These are phyloP conservation scores for Passer domesticus DNA, from an alignment of 2,113 vertebrate genomes.

Conservation along the genomic window DNA sequence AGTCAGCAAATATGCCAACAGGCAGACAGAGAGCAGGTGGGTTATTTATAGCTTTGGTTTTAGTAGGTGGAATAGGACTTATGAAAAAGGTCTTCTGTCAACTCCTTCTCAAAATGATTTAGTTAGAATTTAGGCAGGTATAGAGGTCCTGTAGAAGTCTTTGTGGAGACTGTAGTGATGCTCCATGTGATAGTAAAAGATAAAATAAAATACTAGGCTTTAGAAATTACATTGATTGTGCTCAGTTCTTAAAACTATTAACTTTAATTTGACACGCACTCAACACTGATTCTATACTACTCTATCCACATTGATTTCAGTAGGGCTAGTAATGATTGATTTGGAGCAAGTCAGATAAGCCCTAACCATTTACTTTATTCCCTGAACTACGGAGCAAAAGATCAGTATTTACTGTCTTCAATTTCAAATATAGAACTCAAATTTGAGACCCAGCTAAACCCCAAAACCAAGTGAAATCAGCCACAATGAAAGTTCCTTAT, in stretches of 20 bases:
- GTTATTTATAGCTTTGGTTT: slow-evolving; percentile 9
- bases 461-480: not conserved
- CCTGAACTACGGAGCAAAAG: not conserved
- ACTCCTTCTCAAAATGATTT: not conserved
- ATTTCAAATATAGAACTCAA: not conserved
- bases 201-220: not conserved
- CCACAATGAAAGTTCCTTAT: not conserved
- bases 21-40: not conserved
- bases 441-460: not conserved
- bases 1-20: not conserved
- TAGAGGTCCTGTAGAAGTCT: not conserved
- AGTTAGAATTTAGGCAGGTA: not conserved
- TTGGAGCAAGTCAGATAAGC: not conserved
- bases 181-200: not conserved
- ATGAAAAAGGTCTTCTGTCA: not conserved
- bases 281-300: not conserved
- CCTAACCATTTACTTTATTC: not conserved
- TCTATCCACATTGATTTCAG: not conserved
- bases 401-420: not conserved
- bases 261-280: not conserved
- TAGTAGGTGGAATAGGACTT: not conserved
- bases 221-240: accelerated
- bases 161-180: not conserved
- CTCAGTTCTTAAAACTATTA: not conserved
- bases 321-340: not conserved